Evolutionary conservation across 2,888 invertebrate species (phyloP), one percentile per base, ranked within the genome.

Genomic region (Melipona bicolor): DNA sequence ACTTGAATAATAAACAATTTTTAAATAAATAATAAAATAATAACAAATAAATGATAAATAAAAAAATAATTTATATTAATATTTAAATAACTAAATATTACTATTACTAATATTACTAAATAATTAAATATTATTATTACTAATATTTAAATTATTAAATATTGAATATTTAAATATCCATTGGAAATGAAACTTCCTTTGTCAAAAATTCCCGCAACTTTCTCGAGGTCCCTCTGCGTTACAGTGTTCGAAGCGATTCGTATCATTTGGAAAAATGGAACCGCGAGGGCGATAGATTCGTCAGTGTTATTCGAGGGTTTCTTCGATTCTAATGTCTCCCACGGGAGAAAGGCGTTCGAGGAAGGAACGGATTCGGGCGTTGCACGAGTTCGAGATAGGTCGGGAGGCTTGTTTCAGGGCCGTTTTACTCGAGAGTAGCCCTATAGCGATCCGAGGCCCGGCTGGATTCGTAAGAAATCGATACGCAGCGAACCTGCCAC

Each of bases 381-480:
- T 67, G 77, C 56, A 65, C n/a, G 32, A 77, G 74, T 83, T 79
- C 79, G 70, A 83, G 79, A 79, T 79, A 74, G 77, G 77, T 77
- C 74, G 86, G 56, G 77, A 76, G 79, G 79, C 75, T 71, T 67
- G 82, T 74, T 80, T 79, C 82, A 78, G 85, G 82, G 82, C 80
- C 67, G 82, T 80, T 87, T 82, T 76, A 77, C 82, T 82, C 82
- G 87, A 87, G 85, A 86, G 80, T 81, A 85, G 87, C 72, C 65
- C 85, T 90, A 90, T 85, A 89, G 89, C 86, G 88, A 89, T 91
- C 90, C 87, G 89, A 88, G 91, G 91, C 91, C 92, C 91, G 92
- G 92, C 92, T 92, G 89, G 93, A 92, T 94, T 93, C 92, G 93
- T 93, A 93, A 94, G 93, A 93, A 93, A 93, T 93, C 93, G 93